These are phyloP conservation scores for Aproaerema taeniolella DNA, from an alignment of 2,888 invertebrate species.

Conservation along the genomic window DNA sequence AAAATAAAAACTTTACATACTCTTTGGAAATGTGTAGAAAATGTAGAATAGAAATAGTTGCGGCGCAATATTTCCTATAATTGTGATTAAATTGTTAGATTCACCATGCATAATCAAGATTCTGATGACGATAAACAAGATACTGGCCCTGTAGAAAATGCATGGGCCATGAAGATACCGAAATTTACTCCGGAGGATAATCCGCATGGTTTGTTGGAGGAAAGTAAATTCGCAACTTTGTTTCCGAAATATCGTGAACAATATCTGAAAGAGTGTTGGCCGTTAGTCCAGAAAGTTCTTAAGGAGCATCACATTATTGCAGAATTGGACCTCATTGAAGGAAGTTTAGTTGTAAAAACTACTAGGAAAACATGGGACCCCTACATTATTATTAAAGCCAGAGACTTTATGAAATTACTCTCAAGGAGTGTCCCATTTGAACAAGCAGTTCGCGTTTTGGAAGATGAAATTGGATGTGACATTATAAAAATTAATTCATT, in stretches of 20 bases:
- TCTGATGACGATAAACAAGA: constrained; percentile 39
- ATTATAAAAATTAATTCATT: constrained; percentile 97
- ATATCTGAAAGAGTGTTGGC: constrained; percentile 97
- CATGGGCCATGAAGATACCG: constrained; percentile 92
- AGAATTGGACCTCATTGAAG: constrained; percentile 94
- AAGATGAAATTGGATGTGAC: constrained; percentile 95
- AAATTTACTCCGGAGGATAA: constrained; percentile 93
- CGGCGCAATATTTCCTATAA: too few species aligned
- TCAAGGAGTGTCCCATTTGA: constrained; percentile 98
- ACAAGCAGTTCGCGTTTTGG: constrained; percentile 90
- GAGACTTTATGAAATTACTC: constrained; percentile 96
- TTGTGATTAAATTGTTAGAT: neutral
- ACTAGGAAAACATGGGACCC: constrained; percentile 99
- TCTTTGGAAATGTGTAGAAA: too few species aligned
- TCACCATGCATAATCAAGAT: constrained; percentile 34
- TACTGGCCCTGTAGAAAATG: constrained; percentile 85
- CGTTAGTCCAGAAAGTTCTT: constrained; percentile 91
- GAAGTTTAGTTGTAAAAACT: constrained; percentile 96
- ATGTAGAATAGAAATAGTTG: too few species aligned
- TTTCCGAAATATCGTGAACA: constrained; percentile 99
- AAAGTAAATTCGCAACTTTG: constrained; percentile 96
- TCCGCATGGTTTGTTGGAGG: constrained; percentile 90
- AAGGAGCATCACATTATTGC: constrained; percentile 88
- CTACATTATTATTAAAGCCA: constrained; percentile 95
- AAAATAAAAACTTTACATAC: too few species aligned